Base-by-base conservation (phyloP, 2,113 vertebrate species). In the Muscicapa adusta region DNA sequence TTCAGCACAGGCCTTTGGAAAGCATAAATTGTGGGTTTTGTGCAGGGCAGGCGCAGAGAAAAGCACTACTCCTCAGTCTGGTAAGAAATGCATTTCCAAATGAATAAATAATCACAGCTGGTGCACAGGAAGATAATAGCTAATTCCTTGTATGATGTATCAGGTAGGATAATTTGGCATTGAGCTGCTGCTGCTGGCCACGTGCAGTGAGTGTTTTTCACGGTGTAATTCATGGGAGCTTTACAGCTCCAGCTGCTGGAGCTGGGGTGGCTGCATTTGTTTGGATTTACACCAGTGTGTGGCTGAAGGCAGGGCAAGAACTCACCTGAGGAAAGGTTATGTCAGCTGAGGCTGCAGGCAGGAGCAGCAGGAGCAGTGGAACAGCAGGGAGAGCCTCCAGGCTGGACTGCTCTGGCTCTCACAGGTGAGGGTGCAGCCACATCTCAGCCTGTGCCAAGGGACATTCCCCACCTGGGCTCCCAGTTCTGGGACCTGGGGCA, bases 51-150 rank as follows among this genome's bases (percentile, higher is more conserved):
- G 60, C 94, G 96, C 86, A 13, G 85, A 88, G 88, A 53, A 76
- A 91, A 95, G 61, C 79, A 75, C 56, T 88, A 8, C 85, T 95
- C 94, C 85, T 73, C 79, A 85, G 79, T 40, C 62, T 68, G 83
- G 48, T 77, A 78, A 62, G 36, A 91, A 70, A 89, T 76, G 26
- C 38, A 66, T 97, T 96, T 97, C 61, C 88, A 93, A 89, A 78
- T 18, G 50, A 96, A 95, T 94, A 96, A 97, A 96, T 93, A 95
- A 85, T 89, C 91, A 57, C 91, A 91, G 73, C 48, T 67, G 60
- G 22, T 42, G 77, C 51, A 48, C 45, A 68, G 70, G 82, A 89
- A 66, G 95, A 84, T 86, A 93, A 92, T 11, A 91, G 86, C 74
- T 95, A 93, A 48, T 62, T 88, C 75, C 60, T 72, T 75, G 62